Evolutionary conservation across 2,113 vertebrate species (phyloP).

Genomic region (Aldabrachelys gigantea): DNA sequence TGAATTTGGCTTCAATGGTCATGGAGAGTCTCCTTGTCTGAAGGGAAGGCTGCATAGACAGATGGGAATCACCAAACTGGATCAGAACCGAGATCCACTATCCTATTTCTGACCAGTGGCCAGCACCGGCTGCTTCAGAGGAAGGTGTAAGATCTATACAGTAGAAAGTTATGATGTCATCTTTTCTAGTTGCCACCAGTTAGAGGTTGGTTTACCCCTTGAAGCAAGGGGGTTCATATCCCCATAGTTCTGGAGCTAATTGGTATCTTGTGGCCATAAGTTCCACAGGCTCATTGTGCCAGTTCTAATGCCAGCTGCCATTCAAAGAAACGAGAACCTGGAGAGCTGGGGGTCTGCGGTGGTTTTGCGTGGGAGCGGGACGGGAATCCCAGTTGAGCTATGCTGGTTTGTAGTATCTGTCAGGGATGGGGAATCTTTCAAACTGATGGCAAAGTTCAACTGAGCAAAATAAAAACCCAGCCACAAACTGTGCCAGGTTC

Average conservation of each 20-base stretch:
- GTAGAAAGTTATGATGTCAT: too few relatives aligned
- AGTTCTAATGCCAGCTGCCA: not conserved
- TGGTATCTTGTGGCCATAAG: not conserved
- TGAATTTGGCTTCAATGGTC: not conserved
- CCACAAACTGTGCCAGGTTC: not conserved
- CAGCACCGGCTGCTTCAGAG: too few relatives aligned
- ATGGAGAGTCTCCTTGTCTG: not conserved
- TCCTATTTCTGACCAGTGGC: too few relatives aligned
- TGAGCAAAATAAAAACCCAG: not conserved
- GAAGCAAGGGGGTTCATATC: not conserved
- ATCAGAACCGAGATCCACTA: too few relatives aligned
- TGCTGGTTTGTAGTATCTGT: not conserved
- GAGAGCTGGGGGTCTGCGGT: too few relatives aligned
- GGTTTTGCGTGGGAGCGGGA: not conserved
- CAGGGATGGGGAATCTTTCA: not conserved
- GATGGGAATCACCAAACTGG: not conserved
- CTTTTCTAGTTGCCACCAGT: not conserved
- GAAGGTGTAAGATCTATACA: too few relatives aligned
- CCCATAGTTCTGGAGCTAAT: not conserved
- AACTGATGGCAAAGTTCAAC: not conserved
- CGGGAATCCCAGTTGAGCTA: not conserved
- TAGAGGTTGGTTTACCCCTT: not conserved
- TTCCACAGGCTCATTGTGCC: not conserved
- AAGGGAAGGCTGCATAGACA: not conserved
- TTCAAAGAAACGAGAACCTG: too few relatives aligned